phyloP scores from a whole-genome alignment of 2,113 vertebrate genomes.

The Sceloporus undulatus region DNA sequence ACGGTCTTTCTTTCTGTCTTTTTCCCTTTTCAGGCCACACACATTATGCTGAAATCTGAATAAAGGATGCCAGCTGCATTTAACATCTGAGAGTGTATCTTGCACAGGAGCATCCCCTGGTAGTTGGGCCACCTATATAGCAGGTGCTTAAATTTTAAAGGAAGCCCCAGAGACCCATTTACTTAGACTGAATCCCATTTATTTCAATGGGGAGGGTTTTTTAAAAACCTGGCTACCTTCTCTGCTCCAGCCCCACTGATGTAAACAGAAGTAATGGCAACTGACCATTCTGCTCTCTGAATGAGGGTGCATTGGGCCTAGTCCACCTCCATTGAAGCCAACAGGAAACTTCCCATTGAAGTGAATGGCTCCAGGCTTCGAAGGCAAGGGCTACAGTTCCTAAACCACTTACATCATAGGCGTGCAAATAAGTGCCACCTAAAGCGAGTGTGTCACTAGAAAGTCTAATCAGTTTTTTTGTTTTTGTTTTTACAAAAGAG shows the following conservation, averaged over 20 bases:
- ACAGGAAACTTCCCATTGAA: neutral
- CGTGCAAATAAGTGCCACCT: conserved; percentile 3
- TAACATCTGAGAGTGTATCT: conserved; percentile 59
- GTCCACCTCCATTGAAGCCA: neutral
- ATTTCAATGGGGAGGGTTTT: neutral
- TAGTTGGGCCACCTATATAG: neutral
- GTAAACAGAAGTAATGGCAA: neutral
- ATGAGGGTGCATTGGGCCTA: neutral
- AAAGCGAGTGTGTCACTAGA: neutral
- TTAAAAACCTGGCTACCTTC: neutral
- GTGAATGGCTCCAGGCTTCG: neutral
- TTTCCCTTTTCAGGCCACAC: conserved; percentile 59
- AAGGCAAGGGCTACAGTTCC: neutral
- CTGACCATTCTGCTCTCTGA: neutral
- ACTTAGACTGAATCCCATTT: conserved; percentile 4
- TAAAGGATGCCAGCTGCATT: conserved; percentile 36
- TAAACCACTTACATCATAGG: neutral
- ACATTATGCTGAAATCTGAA: conserved; percentile 62
- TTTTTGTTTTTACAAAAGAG: too few relatives aligned
- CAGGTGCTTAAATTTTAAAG: conserved; percentile 1
- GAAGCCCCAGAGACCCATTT: neutral
- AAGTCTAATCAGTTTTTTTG: neutral
- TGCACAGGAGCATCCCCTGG: neutral
- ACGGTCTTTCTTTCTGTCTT: conserved; percentile 44
- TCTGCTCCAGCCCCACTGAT: neutral